These are phyloP conservation scores for Python bivittatus DNA, from an alignment of 2,113 vertebrate genomes.

Conservation along the genomic window DNA sequence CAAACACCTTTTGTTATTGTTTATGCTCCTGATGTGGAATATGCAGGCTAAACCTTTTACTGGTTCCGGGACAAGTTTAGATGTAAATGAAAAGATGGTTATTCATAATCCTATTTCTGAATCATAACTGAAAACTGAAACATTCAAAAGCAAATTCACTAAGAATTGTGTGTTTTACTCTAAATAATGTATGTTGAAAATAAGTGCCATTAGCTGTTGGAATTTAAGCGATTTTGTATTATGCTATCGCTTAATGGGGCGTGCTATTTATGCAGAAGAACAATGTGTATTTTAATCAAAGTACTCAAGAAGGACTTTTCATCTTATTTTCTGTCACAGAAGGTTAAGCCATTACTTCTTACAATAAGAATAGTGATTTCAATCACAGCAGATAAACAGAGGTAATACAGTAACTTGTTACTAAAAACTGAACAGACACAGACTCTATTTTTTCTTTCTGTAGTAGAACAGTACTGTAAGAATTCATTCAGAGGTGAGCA, in stretches of 20 bases:
- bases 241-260: slow-evolving; percentile 35
- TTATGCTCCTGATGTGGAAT: not conserved
- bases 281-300: slow-evolving; percentile 38
- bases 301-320: slow-evolving; percentile 34
- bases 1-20: slow-evolving; percentile 10
- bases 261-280: slow-evolving; percentile 38
- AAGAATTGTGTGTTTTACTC: not conserved
- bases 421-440: slow-evolving; percentile 30
- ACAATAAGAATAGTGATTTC: slow-evolving; percentile 24
- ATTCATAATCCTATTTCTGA: not conserved
- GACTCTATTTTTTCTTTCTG: slow-evolving; percentile 37
- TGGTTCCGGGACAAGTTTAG: slow-evolving; percentile 8
- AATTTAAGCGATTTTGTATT: slow-evolving; percentile 27
- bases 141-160: not conserved
- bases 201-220: not conserved
- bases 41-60: not conserved
- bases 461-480: slow-evolving; percentile 21
- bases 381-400: slow-evolving; percentile 36
- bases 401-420: slow-evolving; percentile 15
- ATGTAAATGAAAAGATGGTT: not conserved
- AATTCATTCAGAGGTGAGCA: not conserved
- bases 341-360: slow-evolving; percentile 31
- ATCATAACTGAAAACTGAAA: slow-evolving; percentile 15
- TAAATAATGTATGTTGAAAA: slow-evolving; percentile 4
- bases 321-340: slow-evolving; percentile 34